A percentile compares a stretch with the other conserved stretches of the same genome.
Evolutionary conservation across 2,888 invertebrate genomes (phyloP).

Genomic region (Lutraria lutraria): DNA sequence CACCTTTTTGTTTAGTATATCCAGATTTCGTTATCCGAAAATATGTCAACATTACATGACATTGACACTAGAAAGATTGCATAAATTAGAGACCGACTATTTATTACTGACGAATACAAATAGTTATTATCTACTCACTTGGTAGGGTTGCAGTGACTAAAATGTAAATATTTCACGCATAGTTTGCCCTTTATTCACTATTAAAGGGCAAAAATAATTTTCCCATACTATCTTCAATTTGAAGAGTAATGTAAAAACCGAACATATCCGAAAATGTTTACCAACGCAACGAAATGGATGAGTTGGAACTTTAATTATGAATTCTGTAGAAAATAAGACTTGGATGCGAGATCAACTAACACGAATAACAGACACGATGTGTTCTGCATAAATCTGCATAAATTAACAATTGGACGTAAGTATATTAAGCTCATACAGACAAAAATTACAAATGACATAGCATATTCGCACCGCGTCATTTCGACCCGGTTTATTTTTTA

Average conservation of each 20-base stretch:
- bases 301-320: background rate
- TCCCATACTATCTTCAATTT: slow-evolving; percentile 32
- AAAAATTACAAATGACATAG: no score
- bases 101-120: background rate
- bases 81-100: background rate
- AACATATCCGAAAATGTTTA: slow-evolving; percentile 64
- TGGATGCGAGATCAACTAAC: background rate
- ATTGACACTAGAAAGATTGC: background rate
- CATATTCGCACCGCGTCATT: no score
- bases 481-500: no score
- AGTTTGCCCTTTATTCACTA: background rate
- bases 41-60: background rate
- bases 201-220: background rate
- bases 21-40: background rate
- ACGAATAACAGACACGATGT: background rate
- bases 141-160: no score
- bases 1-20: background rate
- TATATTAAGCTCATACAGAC: no score
- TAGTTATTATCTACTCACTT: background rate
- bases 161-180: background rate
- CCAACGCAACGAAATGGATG: slow-evolving; percentile 57
- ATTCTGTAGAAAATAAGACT: background rate
- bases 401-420: no score
- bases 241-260: slow-evolving; percentile 26
- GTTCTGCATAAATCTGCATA: no score